These are phyloP conservation scores for Brachylomia viminalis DNA, from an alignment of 2,888 invertebrate species.

Conservation along the genomic window DNA sequence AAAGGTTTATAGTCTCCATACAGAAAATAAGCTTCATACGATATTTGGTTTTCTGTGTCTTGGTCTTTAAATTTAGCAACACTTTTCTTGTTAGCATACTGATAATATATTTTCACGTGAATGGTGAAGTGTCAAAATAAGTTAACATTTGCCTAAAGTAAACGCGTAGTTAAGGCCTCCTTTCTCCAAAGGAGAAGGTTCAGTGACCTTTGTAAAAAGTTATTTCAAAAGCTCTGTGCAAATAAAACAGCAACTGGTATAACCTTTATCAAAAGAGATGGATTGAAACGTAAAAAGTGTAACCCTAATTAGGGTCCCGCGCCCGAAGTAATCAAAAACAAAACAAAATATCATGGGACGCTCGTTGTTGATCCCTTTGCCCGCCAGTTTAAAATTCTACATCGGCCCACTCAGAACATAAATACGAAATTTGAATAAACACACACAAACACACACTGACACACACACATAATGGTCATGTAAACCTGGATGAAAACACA, in stretches of 20 bases:
- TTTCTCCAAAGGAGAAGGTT: not conserved
- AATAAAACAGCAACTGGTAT: slow-evolving; percentile 45
- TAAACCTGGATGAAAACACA: slow-evolving; percentile 74
- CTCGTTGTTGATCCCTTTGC: slow-evolving; percentile 54
- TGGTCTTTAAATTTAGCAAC: not conserved
- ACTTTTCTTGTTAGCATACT: not conserved
- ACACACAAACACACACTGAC: slow-evolving; percentile 61
- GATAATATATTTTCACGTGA: not conserved
- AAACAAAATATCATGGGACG: slow-evolving; percentile 64
- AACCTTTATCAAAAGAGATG: slow-evolving; percentile 54
- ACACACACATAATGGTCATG: slow-evolving; percentile 73
- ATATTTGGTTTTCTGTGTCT: not conserved
- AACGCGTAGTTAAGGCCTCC: not conserved
- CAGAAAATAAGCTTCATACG: not conserved
- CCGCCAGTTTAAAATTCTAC: slow-evolving; percentile 70
- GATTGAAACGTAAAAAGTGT: slow-evolving; percentile 56
- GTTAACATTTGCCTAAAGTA: not conserved
- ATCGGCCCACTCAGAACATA: slow-evolving; percentile 62
- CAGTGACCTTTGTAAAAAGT: slow-evolving; percentile 8
- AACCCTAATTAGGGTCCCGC: slow-evolving; percentile 57
- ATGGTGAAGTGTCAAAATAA: too few relatives aligned
- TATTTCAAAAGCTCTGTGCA: slow-evolving; percentile 38
- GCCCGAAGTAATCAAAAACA: slow-evolving; percentile 65
- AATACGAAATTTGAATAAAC: slow-evolving; percentile 73
- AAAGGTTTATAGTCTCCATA: slow-evolving; percentile 13